Base-by-base conservation (phyloP, 2,888 invertebrate species). In the Melinaea marsaeus region DNA sequence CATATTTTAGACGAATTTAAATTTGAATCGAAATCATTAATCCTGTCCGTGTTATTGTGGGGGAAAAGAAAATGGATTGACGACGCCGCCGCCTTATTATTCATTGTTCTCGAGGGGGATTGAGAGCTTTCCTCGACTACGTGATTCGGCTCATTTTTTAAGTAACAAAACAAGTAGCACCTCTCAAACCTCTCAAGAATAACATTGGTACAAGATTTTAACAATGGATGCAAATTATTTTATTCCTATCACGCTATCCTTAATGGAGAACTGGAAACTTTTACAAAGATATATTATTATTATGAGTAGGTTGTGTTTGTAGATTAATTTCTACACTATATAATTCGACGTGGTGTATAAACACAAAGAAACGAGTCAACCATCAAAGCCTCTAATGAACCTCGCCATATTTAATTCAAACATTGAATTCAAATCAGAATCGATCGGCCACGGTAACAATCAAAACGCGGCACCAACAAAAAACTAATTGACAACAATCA, bases 401-500 rank as follows among this genome's bases (percentile, higher is more conserved):
- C 84, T 77, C 79, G 77, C 83, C 79, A 80, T 85, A 85, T 84
- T 85, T 84, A 88, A 87, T 85, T 79, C 88, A 88, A 88, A 88
- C 84, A 88, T 84, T 85, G 80, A 82, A 86, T 88, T 86, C 83
- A 83, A 83, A 83, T 81, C 79, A 74, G 78, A 87, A 84, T 85
- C 83, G 85, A 87, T 88, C 85, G 72, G 84, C 81, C 78, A 84
- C 84, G 86, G 83, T 84, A 75, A 78, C 81, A 83, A 85, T 83
- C 81, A 80, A 82, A 85, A 79, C 76, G 77, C 74, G 74, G 72
- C 77, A 7, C 75, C 75, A 80, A 85, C 85, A 88, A 88, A 88
- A 88, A 88, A 84, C 84, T 87, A 89, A 90, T 88, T 89, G 90
- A 88, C 87, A 87, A 88, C 88, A 88, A 90, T 88, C 89, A 88